Evolutionary conservation across 2,113 vertebrate species (phyloP).

Genomic region (Entomyzon cyanotis): DNA sequence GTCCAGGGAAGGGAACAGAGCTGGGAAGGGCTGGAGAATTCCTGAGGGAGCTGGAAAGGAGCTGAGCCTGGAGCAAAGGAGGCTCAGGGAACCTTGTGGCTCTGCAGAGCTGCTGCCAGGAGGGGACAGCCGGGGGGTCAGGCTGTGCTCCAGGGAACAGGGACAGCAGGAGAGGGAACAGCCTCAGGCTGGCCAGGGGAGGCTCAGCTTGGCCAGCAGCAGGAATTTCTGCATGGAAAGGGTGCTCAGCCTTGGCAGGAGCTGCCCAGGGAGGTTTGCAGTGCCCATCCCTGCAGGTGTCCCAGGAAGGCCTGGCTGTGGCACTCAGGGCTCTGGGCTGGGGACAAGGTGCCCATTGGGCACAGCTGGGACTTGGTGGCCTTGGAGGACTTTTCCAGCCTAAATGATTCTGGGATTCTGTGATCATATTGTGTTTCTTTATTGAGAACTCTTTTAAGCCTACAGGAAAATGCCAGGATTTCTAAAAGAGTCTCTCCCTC

Average conservation of each 20-base stretch:
- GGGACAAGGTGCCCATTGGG: accelerated
- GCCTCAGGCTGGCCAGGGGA: background rate
- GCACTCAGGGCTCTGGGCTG: background rate
- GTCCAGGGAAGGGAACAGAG: accelerated
- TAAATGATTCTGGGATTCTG: accelerated
- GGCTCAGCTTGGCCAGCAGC: accelerated
- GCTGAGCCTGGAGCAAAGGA: background rate
- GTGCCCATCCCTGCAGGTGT: background rate
- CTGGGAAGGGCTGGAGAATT: background rate
- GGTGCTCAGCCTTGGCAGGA: background rate
- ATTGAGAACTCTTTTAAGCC: background rate
- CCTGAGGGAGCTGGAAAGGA: background rate
- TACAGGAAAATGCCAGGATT: background rate
- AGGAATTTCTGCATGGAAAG: background rate
- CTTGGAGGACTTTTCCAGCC: accelerated
- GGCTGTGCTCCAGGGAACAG: background rate
- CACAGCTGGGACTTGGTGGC: accelerated
- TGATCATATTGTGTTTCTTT: background rate
- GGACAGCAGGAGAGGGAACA: background rate
- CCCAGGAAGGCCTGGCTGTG: background rate
- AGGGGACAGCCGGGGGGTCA: background rate
- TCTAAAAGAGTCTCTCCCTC: background rate
- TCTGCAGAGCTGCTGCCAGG: background rate
- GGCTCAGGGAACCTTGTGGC: background rate
- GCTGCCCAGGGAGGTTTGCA: background rate